Base-by-base conservation (phyloP, 2,797 vertebrate species). In the Acipenser transmontanus region DNA sequence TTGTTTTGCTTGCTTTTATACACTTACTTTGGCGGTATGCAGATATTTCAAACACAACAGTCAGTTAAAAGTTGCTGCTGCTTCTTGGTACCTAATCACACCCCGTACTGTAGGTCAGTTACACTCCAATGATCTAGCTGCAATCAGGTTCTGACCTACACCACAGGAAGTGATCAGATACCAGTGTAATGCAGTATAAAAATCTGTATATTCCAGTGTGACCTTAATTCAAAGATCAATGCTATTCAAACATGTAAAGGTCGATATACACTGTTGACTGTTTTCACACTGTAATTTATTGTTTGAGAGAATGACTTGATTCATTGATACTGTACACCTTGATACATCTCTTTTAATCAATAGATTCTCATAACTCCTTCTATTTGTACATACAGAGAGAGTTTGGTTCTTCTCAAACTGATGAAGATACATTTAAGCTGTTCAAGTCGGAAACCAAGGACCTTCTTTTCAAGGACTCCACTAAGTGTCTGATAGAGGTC, bases 381-480 rank as follows among this genome's bases (percentile, higher is more conserved):
- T 66, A 9, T 54, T 49, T 69, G 57, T 64, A n/a, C 68, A 34
- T 71, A 70, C 47, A 92, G 91, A 0, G 0, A 6, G 70, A 9
- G 6, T 89, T 88, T 73, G 93, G 92, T 59, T 0, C 0, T 0
- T 62, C 13, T 34, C 20, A 34, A 8, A n/a, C 0, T 0, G 69
- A 7, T 0, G 71, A 4, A 0, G 0, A 14, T 0, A 17, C 1
- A 0, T 95, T 95, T 69, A 81, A 47, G 11, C 34, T 98, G 83
- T 97, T 96, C 73, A 7, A 73, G 14, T 93, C 94, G 0, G 13
- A 6, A 1, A 85, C 72, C 57, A 91, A 86, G 68, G 92, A 98
- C 70, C 92, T 95, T 6, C 88, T 98, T 66, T 98, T 98, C 78
- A 93, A 94, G 56, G 94, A 96, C 78, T 86, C 86, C 73, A 95